Evolutionary conservation across 64 coral and sea anemone genomes (phyloP), one percentile per base, ranked within the genome.

Genomic region (Montipora capricornis): DNA sequence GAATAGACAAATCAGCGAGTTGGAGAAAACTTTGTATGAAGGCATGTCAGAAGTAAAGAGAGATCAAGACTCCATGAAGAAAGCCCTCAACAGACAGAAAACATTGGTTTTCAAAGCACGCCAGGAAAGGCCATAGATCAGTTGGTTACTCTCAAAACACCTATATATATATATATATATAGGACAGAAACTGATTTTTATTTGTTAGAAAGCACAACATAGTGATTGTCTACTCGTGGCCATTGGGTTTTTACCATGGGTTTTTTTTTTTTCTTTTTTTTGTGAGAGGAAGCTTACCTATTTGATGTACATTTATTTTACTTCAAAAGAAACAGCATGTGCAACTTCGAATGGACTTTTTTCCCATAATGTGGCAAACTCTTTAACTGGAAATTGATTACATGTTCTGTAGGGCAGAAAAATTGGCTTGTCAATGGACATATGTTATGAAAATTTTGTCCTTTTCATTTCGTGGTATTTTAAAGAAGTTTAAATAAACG

Each of bases 31-130:
- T 26, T 90, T 99, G 3, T 99, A 99, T 73, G 98, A 96, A 88
- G 98, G 98, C 78, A 99, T 99, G 98, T 96, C 98, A 47, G 98
- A 95, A 71, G 98, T 99, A 24, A 99, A 99, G 87, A 87, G 92
- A 83, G 91, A 99, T 67, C 98, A 99, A 93, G 98, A 99, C 69
- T 94, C 98, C 8, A 68, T 96, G 80, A 99, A 99, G 83, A 99
- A 99, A 87, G 98, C 95, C 37, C 84, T 99, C 7, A 96, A 96
- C 84, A 99, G 93, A 92, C 60, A 96, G 52, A 90, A 94, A 79
- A 99, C 94, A 68, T 83, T 99, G 87, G 76, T 99, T 11, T 84
- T 94, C n/a, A 99, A 99, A 90, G 95, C 98, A 69, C 78, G 89
- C 48, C 81, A 91, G 57, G 88, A 94, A 48, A 84, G 89, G 19